Evolutionary conservation across 2,888 invertebrate genomes (phyloP), one percentile per base, ranked within the genome.

Genomic region (Seira ritae): DNA sequence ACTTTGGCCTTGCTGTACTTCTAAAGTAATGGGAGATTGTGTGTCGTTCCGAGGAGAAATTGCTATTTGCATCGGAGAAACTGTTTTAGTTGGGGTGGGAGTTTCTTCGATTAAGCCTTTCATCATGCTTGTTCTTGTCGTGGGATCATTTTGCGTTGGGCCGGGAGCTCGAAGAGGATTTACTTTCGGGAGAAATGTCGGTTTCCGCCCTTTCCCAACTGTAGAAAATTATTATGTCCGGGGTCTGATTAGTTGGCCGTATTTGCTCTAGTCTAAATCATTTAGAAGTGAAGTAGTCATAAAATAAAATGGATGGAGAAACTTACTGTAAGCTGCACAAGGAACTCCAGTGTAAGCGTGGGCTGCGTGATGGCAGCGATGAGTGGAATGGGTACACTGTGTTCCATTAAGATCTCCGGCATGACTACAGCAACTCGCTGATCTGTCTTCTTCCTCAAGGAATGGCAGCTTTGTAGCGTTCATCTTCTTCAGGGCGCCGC

Each of bases 271-370:
- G 0, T n/a, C 60, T 24, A 66, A 68, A 60, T 10, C 24, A 24
- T 12, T 66, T 66, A 20, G 66, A 8, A 68, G 24, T 15, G 24
- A n/a, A 10, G 20, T 24, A 60, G 31, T 24, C 10, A 71, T 1
- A 19, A 66, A 19, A 66, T 6, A 17, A 62, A 15, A n/a, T 6
- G 17, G 17, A 66, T 17, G 20, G 62, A 62, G 17, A 66, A 17
- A 94, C 95, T 95, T 92, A 96, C 96, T 93, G 91, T 96, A 96
- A 60, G 96, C 96, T 55, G 96, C 95, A 91, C 96, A 96, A 1
- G 97, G 97, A 77, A 97, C 93, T 10, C 96, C 96, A 1, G 97
- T 97, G 90, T 97, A 97, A 24, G 97, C 97, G 90, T 97, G 97
- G 10, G 96, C 94, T 0, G 97, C 96, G 90, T 97, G 97, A 90